Percentiles rank a stretch among this genome's conserved stretches.
Conservation (phyloP, 2,888 invertebrate species). For the Pterobdella sp. region DNA sequence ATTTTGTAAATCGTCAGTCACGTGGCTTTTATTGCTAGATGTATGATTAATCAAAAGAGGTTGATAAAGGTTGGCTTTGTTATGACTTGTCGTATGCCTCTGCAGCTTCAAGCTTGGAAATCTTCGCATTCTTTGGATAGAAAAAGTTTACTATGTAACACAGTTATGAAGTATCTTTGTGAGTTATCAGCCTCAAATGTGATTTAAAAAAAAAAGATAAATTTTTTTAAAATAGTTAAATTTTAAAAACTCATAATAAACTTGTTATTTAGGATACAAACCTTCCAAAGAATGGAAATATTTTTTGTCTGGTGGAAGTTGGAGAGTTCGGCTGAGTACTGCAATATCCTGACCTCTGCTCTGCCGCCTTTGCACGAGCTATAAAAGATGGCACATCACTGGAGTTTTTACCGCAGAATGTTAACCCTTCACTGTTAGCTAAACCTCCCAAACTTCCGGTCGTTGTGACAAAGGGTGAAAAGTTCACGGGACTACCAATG, state of each 20-base stretch:
- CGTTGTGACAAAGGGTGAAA: slow-evolving; percentile 2
- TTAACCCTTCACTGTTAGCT: neutral
- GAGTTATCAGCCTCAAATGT: too few relatives aligned
- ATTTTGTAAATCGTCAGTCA: too few relatives aligned
- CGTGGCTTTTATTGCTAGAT: too few relatives aligned
- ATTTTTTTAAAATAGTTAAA: neutral
- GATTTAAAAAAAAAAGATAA: neutral
- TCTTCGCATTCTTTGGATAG: slow-evolving; percentile 23
- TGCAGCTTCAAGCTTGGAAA: slow-evolving; percentile 32
- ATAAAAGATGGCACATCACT: neutral
- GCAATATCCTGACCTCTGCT: slow-evolving; percentile 14
- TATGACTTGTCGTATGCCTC: slow-evolving; percentile 8
- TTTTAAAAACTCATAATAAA: neutral
- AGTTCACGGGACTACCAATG: slow-evolving; percentile 23
- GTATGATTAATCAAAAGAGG: neutral
- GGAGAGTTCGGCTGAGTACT: slow-evolving; percentile 31
- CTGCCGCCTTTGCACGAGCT: neutral
- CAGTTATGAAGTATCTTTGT: too few relatives aligned
- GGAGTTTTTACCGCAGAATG: slow-evolving; percentile 11
- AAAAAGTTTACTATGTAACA: neutral
- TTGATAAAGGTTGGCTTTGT: slow-evolving; percentile 3
- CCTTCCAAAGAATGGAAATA: slow-evolving; percentile 28
- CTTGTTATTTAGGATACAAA: neutral
- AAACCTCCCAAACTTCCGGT: slow-evolving; percentile 16
- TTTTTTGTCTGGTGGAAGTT: slow-evolving; percentile 24